phyloP scores from a whole-genome alignment of 2,888 invertebrate species.

The Apamea sordens region DNA sequence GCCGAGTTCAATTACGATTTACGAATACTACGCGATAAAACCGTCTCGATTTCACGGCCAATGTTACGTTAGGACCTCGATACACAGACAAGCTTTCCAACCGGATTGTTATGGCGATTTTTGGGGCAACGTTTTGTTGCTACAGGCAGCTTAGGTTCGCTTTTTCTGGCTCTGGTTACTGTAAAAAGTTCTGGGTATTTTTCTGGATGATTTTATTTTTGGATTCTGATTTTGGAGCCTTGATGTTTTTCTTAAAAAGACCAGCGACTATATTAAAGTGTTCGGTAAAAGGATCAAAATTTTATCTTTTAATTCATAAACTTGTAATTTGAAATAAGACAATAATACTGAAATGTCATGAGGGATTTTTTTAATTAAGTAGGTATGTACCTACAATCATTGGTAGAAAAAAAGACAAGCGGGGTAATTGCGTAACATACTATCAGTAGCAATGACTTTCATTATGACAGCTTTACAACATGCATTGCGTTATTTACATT shows the following conservation, averaged over 20 bases:
- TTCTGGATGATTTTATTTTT: neutral
- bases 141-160: neutral
- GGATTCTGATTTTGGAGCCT: neutral
- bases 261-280: too few species aligned
- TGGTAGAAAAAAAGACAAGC: neutral
- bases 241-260: neutral
- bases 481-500: too few species aligned
- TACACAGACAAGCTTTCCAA: slow-evolving; percentile 36
- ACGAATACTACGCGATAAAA: slow-evolving; percentile 54
- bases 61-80: slow-evolving; percentile 51
- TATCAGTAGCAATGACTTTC: too few species aligned
- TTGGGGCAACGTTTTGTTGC: neutral
- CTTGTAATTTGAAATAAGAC: neutral
- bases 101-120: slow-evolving; percentile 24
- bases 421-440: too few species aligned
- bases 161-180: neutral
- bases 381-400: neutral
- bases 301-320: too few species aligned
- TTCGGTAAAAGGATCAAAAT: neutral
- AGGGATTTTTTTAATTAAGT: neutral
- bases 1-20: slow-evolving; percentile 60
- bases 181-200: slow-evolving; percentile 17
- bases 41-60: slow-evolving; percentile 64
- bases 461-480: too few species aligned
- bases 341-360: neutral